Evolutionary conservation across 2,797 vertebrate species (phyloP).

Genomic region (Lycodopsis pacificus): DNA sequence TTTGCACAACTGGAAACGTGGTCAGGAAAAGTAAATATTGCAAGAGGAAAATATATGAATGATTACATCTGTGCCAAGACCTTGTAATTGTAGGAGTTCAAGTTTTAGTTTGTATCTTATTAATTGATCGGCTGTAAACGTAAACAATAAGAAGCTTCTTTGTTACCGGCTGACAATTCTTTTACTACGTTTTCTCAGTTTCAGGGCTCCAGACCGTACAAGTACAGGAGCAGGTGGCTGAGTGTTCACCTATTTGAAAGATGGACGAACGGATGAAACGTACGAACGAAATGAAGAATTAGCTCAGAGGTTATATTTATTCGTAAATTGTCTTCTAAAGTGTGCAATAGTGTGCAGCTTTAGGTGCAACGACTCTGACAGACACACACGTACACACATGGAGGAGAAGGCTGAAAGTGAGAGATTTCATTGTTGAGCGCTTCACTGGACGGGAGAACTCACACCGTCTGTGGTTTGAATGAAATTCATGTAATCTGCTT

Average conservation of each 20-base stretch:
- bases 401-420: neutral
- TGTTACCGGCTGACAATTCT: no score
- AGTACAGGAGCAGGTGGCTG: no score
- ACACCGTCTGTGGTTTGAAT: conserved; percentile 50
- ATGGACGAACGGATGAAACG: neutral
- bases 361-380: conserved; percentile 32
- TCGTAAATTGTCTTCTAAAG: conserved; percentile 21
- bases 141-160: no score
- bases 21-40: no score
- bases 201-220: no score
- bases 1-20: no score
- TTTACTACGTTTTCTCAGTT: no score
- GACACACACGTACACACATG: neutral
- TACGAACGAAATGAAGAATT: neutral
- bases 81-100: no score
- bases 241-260: neutral
- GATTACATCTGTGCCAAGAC: neutral
- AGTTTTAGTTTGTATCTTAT: no score
- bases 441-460: conserved; percentile 52
- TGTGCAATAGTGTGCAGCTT: conserved; percentile 26
- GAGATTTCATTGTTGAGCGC: conserved; percentile 27
- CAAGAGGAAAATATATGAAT: neutral
- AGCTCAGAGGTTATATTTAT: conserved; percentile 28
- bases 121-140: no score
- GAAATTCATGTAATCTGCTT: conserved; percentile 45